These are phyloP conservation scores for Phylloscopus collybita DNA, from an alignment of 2,797 vertebrate species.

Conservation along the genomic window DNA sequence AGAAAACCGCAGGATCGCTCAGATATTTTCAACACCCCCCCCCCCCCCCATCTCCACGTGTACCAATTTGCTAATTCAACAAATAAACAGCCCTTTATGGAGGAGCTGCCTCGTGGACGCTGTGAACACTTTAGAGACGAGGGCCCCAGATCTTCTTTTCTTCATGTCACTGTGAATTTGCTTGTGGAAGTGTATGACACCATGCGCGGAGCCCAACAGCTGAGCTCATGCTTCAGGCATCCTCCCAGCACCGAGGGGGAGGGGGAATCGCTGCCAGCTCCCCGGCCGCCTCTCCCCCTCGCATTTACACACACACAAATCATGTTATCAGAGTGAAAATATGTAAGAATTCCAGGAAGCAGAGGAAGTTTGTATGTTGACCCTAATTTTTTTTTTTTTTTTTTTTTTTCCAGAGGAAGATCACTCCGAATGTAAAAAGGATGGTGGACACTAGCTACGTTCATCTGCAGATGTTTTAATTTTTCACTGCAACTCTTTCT, in stretches of 20 bases:
- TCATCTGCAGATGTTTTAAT: constrained; percentile 37
- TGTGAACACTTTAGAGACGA: constrained; percentile 3
- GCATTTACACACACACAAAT: constrained; percentile 57
- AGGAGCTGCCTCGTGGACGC: background rate
- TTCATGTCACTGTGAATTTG: constrained; percentile 76
- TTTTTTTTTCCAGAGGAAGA: constrained; percentile 21
- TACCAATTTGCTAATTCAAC: constrained; percentile 11
- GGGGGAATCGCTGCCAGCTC: constrained; percentile 49
- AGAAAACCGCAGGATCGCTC: constrained; percentile 6
- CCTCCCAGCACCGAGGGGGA: constrained; percentile 65
- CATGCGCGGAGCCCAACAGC: constrained; percentile 64
- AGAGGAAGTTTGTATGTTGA: constrained; percentile 72
- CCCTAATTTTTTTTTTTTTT: constrained; percentile 56
- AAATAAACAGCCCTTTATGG: constrained; percentile 47
- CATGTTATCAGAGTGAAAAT: constrained; percentile 74
- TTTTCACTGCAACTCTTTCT: background rate
- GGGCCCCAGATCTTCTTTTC: constrained; percentile 65
- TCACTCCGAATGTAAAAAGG: constrained; percentile 27
- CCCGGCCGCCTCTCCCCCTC: constrained; percentile 52
- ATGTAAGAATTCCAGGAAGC: constrained; percentile 76
- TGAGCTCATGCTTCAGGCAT: constrained; percentile 76
- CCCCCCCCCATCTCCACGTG: background rate
- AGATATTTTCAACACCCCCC: background rate
- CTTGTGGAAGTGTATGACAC: constrained; percentile 75
- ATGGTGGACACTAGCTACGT: background rate